Base-by-base conservation (phyloP, 1,140 invertebrate species). In the Drosophila willistoni region DNA sequence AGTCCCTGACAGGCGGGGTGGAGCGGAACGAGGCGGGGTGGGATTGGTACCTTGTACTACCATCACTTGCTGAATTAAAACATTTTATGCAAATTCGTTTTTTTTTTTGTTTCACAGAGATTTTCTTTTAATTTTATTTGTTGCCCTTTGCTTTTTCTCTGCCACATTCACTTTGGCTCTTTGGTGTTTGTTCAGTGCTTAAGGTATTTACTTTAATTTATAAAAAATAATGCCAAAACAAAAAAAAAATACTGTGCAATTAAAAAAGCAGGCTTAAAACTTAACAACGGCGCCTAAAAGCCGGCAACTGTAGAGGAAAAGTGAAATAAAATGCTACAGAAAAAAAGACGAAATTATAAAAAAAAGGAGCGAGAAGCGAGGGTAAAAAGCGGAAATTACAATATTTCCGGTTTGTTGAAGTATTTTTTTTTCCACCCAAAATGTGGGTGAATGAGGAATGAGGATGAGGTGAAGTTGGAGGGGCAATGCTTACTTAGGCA, bases 161-260 rank as follows among this genome's bases (percentile, higher is more conserved):
- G 39, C 60, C 44, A 34, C 39, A 60, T 33, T 51, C 29, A 19
- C 55, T 56, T 71, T 34, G 63, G 83, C 51, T 68, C 75, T 76
- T 55, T 71, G 71, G 67, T 82, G 75, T 79, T 83, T 82, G 79
- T 59, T 44, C 61, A 71, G 64, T 68, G 81, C 77, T 89, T 84
- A 89, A 87, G 78, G 84, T 89, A 87, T 90, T 87, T 89, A 80
- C 77, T 89, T 78, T 78, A 66, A 87, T 90, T 87, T 81, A 68
- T 51, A 51, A 51, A 68, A 79, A 81, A 59, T 67, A 60, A 81
- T 62, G 67, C 51, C 59, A 36, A 12, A 36, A 10, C 77, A 74
- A 68, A 75, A 57, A 56, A 68, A 68, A 57, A 56, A 68, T 65
- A 57, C 68, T 54, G 65, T 29, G 83, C 75, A 89, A 89, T 87